Conservation (phyloP, 2,113 vertebrate genomes). For the Conger conger region DNA sequence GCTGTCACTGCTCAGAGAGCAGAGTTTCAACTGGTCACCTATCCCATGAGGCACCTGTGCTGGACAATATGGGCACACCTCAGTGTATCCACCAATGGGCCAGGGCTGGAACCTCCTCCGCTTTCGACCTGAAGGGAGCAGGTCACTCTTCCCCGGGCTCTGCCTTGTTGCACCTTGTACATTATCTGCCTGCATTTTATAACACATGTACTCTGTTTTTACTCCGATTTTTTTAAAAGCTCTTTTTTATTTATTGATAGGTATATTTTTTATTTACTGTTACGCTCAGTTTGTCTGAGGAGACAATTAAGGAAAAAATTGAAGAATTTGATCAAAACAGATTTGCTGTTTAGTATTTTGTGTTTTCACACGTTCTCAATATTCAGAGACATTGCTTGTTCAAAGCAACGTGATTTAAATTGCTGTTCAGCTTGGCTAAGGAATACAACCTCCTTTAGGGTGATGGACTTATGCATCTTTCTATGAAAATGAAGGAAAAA, state of each 20-base stretch:
- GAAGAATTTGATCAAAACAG: constrained; percentile 26
- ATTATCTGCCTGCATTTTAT: constrained; percentile 36
- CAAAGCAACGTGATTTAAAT: not conserved
- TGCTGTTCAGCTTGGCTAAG: not conserved
- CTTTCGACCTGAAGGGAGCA: not conserved
- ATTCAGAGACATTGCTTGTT: constrained; percentile 10
- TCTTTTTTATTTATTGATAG: constrained; percentile 39
- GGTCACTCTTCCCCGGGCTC: constrained; percentile 24
- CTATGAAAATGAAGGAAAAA: constrained; percentile 46
- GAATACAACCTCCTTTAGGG: not conserved
- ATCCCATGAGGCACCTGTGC: not conserved
- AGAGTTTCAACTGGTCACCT: not conserved
- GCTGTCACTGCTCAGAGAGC: not conserved
- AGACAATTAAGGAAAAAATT: constrained; percentile 23
- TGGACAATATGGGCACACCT: not conserved
- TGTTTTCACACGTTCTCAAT: constrained; percentile 14
- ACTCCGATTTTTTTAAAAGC: not conserved
- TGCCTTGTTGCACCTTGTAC: constrained; percentile 16
- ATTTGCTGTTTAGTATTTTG: constrained; percentile 41
- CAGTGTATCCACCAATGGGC: not conserved
- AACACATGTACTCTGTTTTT: constrained; percentile 22
- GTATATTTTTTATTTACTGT: constrained; percentile 40
- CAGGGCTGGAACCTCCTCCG: not conserved
- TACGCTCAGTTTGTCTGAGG: constrained; percentile 51
- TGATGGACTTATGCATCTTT: constrained; percentile 27